Evolutionary conservation across 1,140 invertebrate species (phyloP), one percentile per base, ranked within the genome.

Genomic region (Rhyacophila brunnea): DNA sequence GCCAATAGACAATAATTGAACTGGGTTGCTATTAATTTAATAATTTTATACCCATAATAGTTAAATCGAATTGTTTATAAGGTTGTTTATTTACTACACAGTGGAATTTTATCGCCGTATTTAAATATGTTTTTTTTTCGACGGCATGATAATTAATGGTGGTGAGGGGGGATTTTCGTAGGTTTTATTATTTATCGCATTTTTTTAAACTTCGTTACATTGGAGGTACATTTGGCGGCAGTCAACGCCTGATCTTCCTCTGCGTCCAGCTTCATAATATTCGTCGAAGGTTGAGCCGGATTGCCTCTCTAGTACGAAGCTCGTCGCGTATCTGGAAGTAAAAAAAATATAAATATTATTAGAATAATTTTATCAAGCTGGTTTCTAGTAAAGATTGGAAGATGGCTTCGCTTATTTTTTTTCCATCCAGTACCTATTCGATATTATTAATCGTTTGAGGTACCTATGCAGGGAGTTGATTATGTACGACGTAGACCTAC

Each of bases 231-330:
- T 77, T 68, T 87, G 85, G 67, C 86, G 83, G 68, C 92, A 95
- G 70, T 93, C 88, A 54, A 91, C 87, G 14, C 91, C 91, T 32
- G 86, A 87, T 68, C 92, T 83, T 17, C 92, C 92, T 58, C 87
- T 80, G 74, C 90, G 82, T 13, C 90, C 89, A 0, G 92, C 91
- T 64, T 93, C 89, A 68, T 90, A 92, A 64, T 91, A 84, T 13
- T 86, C 79, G 48, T 93, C 88, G 75, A 93, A 93, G 11, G 84
- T 84, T 40, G 85, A 82, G 20, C 83, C 82, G 13, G 85, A 87
- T 70, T 84, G 83, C 70, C 85, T 86, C 66, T 93, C 89, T 36
- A 95, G 74, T 1, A 92, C 74, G 71, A 89, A 93, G 68, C 91
- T 93, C 47, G 90, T 86, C 17, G 89, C 90, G 70, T 93, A 94